Evolutionary conservation across 2,113 vertebrate genomes (phyloP), one percentile per base, ranked within the genome.

Genomic region (Stictonetta naevosa): DNA sequence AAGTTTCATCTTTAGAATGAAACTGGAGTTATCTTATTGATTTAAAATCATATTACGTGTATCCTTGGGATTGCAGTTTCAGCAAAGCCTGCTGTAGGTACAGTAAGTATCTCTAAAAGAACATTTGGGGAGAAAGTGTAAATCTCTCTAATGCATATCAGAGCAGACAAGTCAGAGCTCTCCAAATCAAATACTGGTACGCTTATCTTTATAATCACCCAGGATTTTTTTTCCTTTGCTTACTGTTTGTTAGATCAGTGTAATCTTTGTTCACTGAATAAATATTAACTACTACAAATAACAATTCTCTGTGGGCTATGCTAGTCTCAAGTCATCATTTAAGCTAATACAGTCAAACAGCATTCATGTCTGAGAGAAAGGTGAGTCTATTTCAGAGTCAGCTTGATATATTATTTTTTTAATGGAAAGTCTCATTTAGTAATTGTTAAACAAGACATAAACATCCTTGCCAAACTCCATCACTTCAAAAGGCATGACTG

Each of bases 361-460:
- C 19, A 85, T 75, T 44, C 87, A 38, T 20, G 48, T 89, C 66
- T 59, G 80, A 96, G 68, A 75, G 48, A 95, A 90, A 95, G 62
- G 89, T 87, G 76, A 93, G 81, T 69, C 91, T 21, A 8, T 88
- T 93, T 91, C 87, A 80, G 80, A 82, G 82, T 55, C 72, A 86
- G 67, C 58, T 83, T 67, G 76, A 33, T 85, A 33, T 77, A 13
- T 40, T 40, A 11, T 38, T 40, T 60, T 86, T 94, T 95, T 72
- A 88, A 78, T 60, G 90, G 72, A 83, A 83, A 97, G 72, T 75
- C 67, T 89, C 79, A 76, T 91, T 95, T 91, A 90, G 73, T 81
- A 86, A 94, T 94, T 94, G 93, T 73, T 97, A 95, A 97, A 87
- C 92, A 94, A 92, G 84, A 81, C 74, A 85, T 95, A 97, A 88